Evolutionary conservation across 2,797 vertebrate species (phyloP).

Genomic region (Urophycis tenuis): DNA sequence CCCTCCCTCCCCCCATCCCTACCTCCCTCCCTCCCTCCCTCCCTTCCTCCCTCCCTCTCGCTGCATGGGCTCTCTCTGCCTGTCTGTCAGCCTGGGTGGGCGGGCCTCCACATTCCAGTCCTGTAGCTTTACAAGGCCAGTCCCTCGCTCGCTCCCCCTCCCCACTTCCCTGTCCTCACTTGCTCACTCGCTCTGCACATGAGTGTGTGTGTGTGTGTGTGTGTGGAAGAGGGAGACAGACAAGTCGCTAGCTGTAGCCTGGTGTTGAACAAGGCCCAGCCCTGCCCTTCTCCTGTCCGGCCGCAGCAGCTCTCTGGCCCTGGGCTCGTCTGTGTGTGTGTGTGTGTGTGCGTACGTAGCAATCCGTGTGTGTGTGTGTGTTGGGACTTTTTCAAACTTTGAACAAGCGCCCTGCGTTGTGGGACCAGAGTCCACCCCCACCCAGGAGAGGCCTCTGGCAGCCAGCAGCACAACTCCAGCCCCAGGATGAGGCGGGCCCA

Average conservation of each 20-base stretch:
- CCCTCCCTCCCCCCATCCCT: constrained; percentile 36
- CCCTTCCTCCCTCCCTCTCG: constrained; percentile 46
- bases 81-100: constrained; percentile 62
- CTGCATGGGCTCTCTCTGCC: constrained; percentile 56
- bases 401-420: constrained; percentile 28
- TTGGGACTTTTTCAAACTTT: constrained; percentile 3
- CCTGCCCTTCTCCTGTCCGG: constrained; percentile 22
- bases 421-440: constrained; percentile 43
- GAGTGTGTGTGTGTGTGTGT: constrained; percentile 39
- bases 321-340: constrained; percentile 25
- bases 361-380: constrained; percentile 22
- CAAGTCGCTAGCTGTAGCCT: constrained; percentile 46
- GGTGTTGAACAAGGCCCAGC: constrained; percentile 18
- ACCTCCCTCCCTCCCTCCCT: too few species aligned
- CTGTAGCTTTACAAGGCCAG: constrained; percentile 72
- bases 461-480: constrained; percentile 44
- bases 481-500: constrained; percentile 62
- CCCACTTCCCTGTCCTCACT: constrained; percentile 35
- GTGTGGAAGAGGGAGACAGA: constrained; percentile 40
- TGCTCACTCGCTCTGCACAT: constrained; percentile 32
- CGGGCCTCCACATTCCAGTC: constrained; percentile 71
- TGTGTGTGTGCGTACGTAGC: constrained; percentile 25
- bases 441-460: constrained; percentile 30
- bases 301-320: constrained; percentile 3
- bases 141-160: constrained; percentile 56